Conservation (phyloP, 2,113 vertebrate species). For the Vulpes ferrilata region DNA sequence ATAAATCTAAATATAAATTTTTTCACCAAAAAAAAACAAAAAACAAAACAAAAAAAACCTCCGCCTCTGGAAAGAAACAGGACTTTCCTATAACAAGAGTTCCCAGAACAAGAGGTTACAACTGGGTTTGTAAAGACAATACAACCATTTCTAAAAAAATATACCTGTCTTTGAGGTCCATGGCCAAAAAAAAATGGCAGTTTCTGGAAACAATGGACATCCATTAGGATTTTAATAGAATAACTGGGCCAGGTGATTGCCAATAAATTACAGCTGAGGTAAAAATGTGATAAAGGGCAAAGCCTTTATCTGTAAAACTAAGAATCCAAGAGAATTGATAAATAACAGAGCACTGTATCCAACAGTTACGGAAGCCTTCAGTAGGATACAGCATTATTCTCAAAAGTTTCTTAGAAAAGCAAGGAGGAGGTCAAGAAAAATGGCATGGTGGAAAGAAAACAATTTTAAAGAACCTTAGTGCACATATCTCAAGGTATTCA, state of each 20-base stretch:
- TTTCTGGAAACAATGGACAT: background rate
- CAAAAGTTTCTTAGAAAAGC: background rate
- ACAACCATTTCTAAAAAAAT: slow-evolving; percentile 54
- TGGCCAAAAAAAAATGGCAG: background rate
- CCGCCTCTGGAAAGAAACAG: background rate
- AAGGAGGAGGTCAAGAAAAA: background rate
- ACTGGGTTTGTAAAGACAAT: background rate
- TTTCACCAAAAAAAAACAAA: too few species aligned
- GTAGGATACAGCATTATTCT: background rate
- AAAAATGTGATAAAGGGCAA: background rate
- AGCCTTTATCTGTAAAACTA: background rate
- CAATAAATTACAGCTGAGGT: background rate
- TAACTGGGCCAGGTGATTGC: background rate
- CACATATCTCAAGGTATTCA: background rate
- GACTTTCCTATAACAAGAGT: background rate
- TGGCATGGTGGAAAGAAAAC: background rate
- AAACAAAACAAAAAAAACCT: background rate
- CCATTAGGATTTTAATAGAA: slow-evolving; percentile 18
- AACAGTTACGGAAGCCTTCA: background rate
- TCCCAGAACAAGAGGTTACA: background rate
- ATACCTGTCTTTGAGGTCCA: background rate
- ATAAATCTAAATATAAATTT: too few species aligned
- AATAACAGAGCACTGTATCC: background rate
- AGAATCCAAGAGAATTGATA: background rate
- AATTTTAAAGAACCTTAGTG: background rate